phyloP scores from a whole-genome alignment of 2,797 vertebrate genomes.

The Chaenodraco wilsoni region DNA sequence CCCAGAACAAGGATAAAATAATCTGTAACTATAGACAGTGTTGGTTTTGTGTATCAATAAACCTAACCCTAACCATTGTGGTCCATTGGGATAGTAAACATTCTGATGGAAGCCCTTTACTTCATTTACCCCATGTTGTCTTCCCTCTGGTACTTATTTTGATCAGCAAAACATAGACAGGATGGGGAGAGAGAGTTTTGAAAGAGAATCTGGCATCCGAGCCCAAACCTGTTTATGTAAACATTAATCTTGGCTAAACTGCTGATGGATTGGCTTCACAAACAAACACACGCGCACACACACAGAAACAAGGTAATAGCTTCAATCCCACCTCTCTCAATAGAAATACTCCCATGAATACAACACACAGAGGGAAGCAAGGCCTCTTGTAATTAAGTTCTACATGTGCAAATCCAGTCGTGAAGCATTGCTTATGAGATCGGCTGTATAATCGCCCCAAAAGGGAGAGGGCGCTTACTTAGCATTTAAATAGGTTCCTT shows the following conservation, averaged over 20 bases:
- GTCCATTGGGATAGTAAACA: background rate
- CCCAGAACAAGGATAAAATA: background rate
- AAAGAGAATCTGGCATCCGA: conserved; percentile 50
- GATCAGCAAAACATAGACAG: conserved; percentile 25
- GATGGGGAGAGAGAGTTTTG: conserved; percentile 16
- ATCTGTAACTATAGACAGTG: background rate
- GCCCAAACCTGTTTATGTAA: conserved; percentile 75
- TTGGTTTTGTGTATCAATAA: background rate
- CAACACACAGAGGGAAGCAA: conserved; percentile 62
- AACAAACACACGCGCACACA: conserved; percentile 33
- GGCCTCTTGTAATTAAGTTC: conserved; percentile 84
- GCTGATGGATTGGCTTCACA: conserved; percentile 67
- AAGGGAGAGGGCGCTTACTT: conserved; percentile 80
- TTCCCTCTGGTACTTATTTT: conserved; percentile 19
- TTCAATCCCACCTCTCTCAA: conserved; percentile 72
- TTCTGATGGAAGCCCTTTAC: conserved; percentile 14
- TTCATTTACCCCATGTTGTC: conserved; percentile 16
- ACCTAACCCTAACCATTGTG: background rate
- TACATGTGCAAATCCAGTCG: conserved; percentile 84
- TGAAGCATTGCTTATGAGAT: conserved; percentile 80
- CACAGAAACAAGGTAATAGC: conserved; percentile 62
- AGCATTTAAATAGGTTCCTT: conserved; percentile 84
- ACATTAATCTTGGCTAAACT: conserved; percentile 78
- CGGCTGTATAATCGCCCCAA: conserved; percentile 74
- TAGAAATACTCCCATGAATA: conserved; percentile 76